Base-by-base conservation (phyloP, 2,113 vertebrate genomes). In the Chionodraco myersi region DNA sequence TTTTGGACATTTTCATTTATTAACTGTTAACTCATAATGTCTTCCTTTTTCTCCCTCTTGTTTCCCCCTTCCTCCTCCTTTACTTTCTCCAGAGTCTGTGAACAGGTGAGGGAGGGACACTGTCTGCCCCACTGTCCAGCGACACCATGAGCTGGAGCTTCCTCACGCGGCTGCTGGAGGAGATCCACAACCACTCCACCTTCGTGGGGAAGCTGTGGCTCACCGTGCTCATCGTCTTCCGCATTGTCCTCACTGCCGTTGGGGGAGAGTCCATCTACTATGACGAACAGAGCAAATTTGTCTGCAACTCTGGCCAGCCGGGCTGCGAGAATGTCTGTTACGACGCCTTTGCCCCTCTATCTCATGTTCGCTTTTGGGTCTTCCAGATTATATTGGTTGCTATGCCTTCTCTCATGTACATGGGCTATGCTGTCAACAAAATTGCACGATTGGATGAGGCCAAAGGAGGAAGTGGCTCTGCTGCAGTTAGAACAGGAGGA, bases 131-230 rank as follows among this genome's bases (percentile, higher is more conserved):
- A 88, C 92, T 93, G 92, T 94, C 94, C 92, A 94, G 92, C 88
- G 93, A 91, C 97, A 95, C 94, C 95, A 99, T 99, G 98, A 99
- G 98, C 91, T 99, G 98, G 98, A 99, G 97, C 94, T 99, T 99
- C 93, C 96, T 99, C 94, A 99, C 98, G 30, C 97, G 97, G 79
- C 95, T 99, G 90, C 95, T 99, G 89, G 98, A 99, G 94, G 98
- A 99, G 94, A 99, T 99, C 94, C 98, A 99, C 96, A 97, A 99
- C 93, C 98, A 99, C 86, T 99, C 98, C 75, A 99, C 98, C 18
- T 99, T 99, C 79, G 97, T 99, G 82, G 98, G 98, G 92, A 99
- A 99, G 93, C 97, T 99, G 95, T 99, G 98, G 98, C 96, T 99
- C 95, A 97, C 97, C 0, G 95, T 97, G 69, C 86, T 99, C 90